Evolutionary conservation across 2,113 vertebrate genomes (phyloP).

Genomic region (Myiagra hebetior): DNA sequence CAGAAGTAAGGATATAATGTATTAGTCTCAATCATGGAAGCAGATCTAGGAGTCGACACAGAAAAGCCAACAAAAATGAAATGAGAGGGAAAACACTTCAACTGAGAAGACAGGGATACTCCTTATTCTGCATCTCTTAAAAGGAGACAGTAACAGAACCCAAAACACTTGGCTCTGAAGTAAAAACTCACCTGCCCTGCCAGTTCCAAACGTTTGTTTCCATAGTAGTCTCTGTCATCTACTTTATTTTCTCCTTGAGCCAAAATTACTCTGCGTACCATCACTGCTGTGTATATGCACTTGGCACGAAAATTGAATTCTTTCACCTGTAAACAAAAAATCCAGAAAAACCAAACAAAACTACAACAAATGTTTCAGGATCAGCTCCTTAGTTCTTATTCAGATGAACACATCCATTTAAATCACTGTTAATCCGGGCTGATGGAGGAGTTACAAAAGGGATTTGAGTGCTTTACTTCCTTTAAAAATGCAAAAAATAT

Average conservation of each 20-base stretch:
- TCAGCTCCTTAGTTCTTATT: neutral
- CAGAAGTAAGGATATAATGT: neutral
- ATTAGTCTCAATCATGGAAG: neutral
- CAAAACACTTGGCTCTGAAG: neutral
- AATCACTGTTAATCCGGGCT: neutral
- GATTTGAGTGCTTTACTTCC: neutral
- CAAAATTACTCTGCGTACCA: constrained; percentile 96
- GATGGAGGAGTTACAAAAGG: neutral
- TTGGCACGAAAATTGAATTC: constrained; percentile 98
- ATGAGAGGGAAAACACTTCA: neutral
- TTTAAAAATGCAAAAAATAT: neutral
- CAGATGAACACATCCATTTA: neutral
- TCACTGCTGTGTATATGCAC: constrained; percentile 96
- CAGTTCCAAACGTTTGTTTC: constrained; percentile 95
- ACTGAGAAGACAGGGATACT: neutral
- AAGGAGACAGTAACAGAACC: neutral
- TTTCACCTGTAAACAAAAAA: constrained; percentile 83
- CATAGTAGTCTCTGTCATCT: constrained; percentile 97
- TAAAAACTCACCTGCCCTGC: constrained; percentile 87
- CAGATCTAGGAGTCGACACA: neutral
- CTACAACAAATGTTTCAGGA: neutral
- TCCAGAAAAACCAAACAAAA: neutral
- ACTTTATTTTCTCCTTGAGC: constrained; percentile 97
- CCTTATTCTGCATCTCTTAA: neutral
- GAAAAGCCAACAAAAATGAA: neutral